Percentiles rank a stretch among this genome's conserved stretches.
These are phyloP conservation scores for Pipistrellus pipistrellus DNA, from an alignment of 2,797 vertebrate species.

Conservation along the genomic window DNA sequence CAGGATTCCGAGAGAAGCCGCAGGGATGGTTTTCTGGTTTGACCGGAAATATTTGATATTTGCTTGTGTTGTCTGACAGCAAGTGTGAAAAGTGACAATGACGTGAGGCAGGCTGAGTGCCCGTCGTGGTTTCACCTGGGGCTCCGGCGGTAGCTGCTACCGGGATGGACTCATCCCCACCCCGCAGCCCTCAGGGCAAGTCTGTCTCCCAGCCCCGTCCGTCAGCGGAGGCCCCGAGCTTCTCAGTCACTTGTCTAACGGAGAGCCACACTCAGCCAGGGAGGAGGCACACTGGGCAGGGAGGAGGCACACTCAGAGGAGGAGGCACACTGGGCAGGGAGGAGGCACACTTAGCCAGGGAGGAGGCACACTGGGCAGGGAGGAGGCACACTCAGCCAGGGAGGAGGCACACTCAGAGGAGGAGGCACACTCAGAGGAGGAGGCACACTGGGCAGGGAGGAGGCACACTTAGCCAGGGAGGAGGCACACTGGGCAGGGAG, in stretches of 20 bases:
- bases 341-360: background rate
- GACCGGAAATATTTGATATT: background rate
- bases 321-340: no score
- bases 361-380: no score
- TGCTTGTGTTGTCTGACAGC: background rate
- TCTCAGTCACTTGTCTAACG: background rate
- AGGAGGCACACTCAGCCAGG: background rate
- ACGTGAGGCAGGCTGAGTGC: no score
- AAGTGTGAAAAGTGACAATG: background rate
- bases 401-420: background rate
- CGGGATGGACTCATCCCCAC: no score
- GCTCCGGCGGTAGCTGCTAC: no score
- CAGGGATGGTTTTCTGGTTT: background rate
- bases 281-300: no score
- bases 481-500: no score
- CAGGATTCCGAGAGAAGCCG: background rate
- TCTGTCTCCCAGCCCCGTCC: background rate
- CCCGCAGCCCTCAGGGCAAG: background rate
- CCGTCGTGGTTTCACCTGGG: no score
- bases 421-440: no score
- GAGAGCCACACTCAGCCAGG: background rate
- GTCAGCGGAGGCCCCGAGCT: background rate
- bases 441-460: no score
- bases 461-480: no score
- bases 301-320: background rate